Evolutionary conservation across 1,140 invertebrate species (phyloP).

Genomic region (Drosophila nasuta): DNA sequence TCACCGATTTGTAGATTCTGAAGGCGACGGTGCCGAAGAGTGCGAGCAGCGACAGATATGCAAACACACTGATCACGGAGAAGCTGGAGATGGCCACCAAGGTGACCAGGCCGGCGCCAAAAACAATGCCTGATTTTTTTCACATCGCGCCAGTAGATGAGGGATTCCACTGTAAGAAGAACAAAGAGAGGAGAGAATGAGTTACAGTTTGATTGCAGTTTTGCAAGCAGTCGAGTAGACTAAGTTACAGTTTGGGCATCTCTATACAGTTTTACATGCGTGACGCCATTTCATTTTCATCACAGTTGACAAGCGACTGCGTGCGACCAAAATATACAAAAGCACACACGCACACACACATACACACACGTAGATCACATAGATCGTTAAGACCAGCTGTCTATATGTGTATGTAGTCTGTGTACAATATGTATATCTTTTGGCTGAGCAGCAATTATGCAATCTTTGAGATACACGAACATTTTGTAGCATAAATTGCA

Average conservation of each 20-base stretch:
- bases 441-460: constrained; percentile 71
- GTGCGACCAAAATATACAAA: constrained; percentile 48
- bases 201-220: background rate
- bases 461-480: constrained; percentile 73
- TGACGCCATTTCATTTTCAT: background rate
- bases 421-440: constrained; percentile 46
- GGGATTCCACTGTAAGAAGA: constrained; percentile 93
- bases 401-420: constrained; percentile 26
- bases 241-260: background rate
- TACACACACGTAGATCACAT: constrained; percentile 9
- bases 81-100: constrained; percentile 96
- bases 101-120: constrained; percentile 93
- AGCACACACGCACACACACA: constrained; percentile 38
- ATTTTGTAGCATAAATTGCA: constrained; percentile 37
- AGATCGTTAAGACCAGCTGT: constrained; percentile 43
- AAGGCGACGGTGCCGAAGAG: constrained; percentile 95
- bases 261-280: background rate
- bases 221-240: constrained; percentile 18
- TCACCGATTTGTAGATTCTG: constrained; percentile 97
- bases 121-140: constrained; percentile 97
- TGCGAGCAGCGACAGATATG: constrained; percentile 94
- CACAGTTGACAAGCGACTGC: constrained; percentile 45
- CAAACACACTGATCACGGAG: constrained; percentile 97
- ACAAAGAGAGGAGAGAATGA: constrained; percentile 38
- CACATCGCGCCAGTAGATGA: constrained; percentile 98